Evolutionary conservation across 1,140 invertebrate genomes (phyloP).

Genomic region (Solen grandis): DNA sequence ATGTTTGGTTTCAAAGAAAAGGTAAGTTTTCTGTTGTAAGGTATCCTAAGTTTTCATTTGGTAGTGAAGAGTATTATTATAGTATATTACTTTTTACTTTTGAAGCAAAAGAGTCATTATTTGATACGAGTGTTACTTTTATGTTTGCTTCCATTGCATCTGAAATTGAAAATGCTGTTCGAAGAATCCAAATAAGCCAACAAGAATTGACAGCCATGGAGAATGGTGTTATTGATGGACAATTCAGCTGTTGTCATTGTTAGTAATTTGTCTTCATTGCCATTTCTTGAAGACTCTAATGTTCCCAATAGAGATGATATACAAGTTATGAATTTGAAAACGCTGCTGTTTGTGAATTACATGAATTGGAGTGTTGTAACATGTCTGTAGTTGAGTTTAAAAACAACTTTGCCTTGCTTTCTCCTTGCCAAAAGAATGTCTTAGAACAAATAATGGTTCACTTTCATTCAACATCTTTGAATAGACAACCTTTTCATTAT

Average conservation of each 20-base stretch:
- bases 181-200: not conserved
- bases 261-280: no score
- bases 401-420: not conserved
- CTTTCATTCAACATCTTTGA: not conserved
- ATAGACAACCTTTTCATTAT: not conserved
- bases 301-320: no score
- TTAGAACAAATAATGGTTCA: not conserved
- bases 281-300: no score
- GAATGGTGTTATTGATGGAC: not conserved
- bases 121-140: not conserved
- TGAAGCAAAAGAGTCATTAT: not conserved
- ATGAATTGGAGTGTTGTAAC: not conserved
- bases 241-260: no score
- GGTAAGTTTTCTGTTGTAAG: slow-evolving; percentile 35
- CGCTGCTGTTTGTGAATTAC: not conserved
- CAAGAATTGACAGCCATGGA: not conserved
- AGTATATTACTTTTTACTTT: slow-evolving; percentile 9
- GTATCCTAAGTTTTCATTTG: slow-evolving; percentile 47
- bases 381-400: not conserved
- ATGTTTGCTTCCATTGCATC: not conserved
- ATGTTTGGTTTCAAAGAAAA: slow-evolving; percentile 41
- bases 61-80: slow-evolving; percentile 16
- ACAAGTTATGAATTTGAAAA: not conserved
- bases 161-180: not conserved
- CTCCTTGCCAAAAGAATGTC: not conserved